Base-by-base conservation (phyloP, 2,888 invertebrate genomes). In the Fabriciana adippe region DNA sequence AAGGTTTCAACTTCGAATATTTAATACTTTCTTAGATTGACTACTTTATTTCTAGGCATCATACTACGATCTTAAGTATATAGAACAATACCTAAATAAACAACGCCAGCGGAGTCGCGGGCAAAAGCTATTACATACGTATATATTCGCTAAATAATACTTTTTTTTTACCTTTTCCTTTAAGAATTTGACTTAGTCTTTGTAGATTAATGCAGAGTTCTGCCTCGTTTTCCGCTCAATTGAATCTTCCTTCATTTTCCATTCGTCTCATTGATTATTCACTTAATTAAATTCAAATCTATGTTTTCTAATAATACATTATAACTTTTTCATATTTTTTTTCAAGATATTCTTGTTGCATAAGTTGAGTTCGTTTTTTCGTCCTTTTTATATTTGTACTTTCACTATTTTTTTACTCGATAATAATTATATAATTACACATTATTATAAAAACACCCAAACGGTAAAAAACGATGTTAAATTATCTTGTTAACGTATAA, bases 141-240 rank as follows among this genome's bases (percentile, higher is more conserved):
- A 15, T 56, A 15, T 57, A 48, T 26, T 48, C 5, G 15, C 11
- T 1, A 8, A 48, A 47, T 48, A n/a, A 26, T n/a, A n/a, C n/a
- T 18, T 26, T 16, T 21, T 15, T 47, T 48, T 6, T 59, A 59
- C 35, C 6, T 35, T 35, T 48, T 48, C 48, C 48, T 59, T n/a
- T 48, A 26, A 1, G n/a, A n/a, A 59, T 59, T 59, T 48, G 59
- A 59, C 21, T 59, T 48, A 59, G 21, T 57, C 56, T 47, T 57
- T 57, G 56, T 57, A 57, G 47, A 59, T 48, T 59, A 48, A 48
- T 59, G 47, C 26, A 11, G 47, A 57, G 59, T 59, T 59, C 59
- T 59, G 47, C 47, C 59, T 59, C 59, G 59, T 59, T 59, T 59
- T 59, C 59, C 48, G 26, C 47, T 48, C 48, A 59, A 59, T 59